Evolutionary conservation across 1,140 invertebrate genomes (phyloP), one percentile per base, ranked within the genome.

Genomic region (Ptiloglossa arizonensis): DNA sequence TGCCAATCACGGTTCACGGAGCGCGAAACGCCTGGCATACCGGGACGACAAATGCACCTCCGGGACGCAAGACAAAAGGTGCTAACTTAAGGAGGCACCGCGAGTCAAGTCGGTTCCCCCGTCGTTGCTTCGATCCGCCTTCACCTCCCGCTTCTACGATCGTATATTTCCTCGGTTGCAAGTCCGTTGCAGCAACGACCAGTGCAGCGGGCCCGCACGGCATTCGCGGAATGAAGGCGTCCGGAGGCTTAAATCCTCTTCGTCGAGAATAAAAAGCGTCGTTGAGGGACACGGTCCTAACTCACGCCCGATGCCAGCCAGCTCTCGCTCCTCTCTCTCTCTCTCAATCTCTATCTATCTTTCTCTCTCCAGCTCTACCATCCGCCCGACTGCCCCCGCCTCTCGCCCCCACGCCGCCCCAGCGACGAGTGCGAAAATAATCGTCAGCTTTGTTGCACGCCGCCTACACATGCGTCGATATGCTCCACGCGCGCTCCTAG

Each of bases 11-110:
- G 56, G 60, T 66, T 77, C 41, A 67, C 67, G 67, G 78, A 54
- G 79, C 56, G 79, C 64, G 79, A 83, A 83, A 81, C 69, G 68
- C 68, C 63, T 44, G 67, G 79, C 81, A 83, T 83, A 81, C 81
- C 81, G 44, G 50, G 50, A 71, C 78, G 81, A 81, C 78, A 72
- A 81, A 77, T 80, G 62, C 77, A 56, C 50, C 62, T 59, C 24
- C 22, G 41, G 32, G 52, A 38, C 41, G 24, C 32, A 46, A 57
- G 81, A 83, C 81, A 83, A 83, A 83, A 81, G 79, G 81, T 81
- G 81, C 79, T 78, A 81, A 81, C 68, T 83, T 69, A 78, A 78
- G 68, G 54, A 83, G 68, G 48, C 67, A 77, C 13, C 44, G n/a
- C 8, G 22, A 6, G 9, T 17, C 15, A n/a, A 22, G 35, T 27